Evolutionary conservation across 1,140 invertebrate genomes (phyloP), one percentile per base, ranked within the genome.

Genomic region (Metaphire vulgaris): DNA sequence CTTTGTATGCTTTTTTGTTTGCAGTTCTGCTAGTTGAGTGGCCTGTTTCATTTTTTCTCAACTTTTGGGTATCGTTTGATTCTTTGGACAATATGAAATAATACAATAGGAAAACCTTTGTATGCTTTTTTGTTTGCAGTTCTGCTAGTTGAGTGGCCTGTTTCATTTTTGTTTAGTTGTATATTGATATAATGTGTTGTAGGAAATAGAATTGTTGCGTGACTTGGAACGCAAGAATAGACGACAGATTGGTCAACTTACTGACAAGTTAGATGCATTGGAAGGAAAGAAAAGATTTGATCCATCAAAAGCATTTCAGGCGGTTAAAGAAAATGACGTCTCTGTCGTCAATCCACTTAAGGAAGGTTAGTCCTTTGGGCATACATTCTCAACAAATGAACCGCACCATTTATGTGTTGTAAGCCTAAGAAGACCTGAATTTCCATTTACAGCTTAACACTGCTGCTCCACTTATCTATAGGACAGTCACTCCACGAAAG

Each of bases 171-270:
- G 21, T 16, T 72, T 72, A 15, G 12, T 16, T 6, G 12, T 32
- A 16, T 21, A 33, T 15, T 67, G 32, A 16, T n/a, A n/a, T n/a
- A n/a, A n/a, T n/a, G n/a, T n/a, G 72, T 41, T 66, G 15, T 16
- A 81, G 82, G 83, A 83, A 73, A 74, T 79, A 26, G 64, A 74
- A n/a, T 68, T 71, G 6, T 71, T 81, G n/a, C 79, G 78, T 70
- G 80, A 81, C 64, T 80, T 82, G 70, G 69, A 75, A 2, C 77
- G 26, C n/a, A 84, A 83, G 77, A 76, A 80, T 41, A 81, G 81
- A 56, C 78, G 78, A 72, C 76, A 75, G 1, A 78, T 82, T 32
- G 76, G 80, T 31, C 82, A 81, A 72, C 64, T 82, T 16, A 82
- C 81, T 67, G 82, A 81, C 14, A 80, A 81, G 56, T 31, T 78